phyloP scores from a whole-genome alignment of 1,140 invertebrate species.

The Delia radicum region DNA sequence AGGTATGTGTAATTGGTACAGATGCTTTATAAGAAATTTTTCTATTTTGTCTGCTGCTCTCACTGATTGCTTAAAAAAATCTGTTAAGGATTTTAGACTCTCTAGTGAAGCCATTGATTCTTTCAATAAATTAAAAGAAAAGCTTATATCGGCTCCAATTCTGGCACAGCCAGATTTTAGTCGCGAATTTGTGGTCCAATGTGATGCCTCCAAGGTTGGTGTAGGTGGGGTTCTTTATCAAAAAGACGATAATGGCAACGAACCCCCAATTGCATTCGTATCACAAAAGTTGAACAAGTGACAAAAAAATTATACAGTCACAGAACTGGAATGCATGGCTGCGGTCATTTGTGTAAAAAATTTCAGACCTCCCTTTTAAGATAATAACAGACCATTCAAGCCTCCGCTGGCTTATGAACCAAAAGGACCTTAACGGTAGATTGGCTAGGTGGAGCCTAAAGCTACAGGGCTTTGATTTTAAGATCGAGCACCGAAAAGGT shows the following conservation, averaged over 20 bases:
- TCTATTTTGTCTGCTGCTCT: neutral
- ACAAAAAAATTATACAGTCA: conserved; percentile 34
- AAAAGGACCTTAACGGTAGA: conserved; percentile 29
- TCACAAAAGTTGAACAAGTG: conserved; percentile 34
- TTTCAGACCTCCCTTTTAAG: conserved; percentile 34
- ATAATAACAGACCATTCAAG: conserved; percentile 31
- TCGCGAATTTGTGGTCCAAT: conserved; percentile 28
- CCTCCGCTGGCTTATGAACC: conserved; percentile 29
- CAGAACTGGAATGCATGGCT: conserved; percentile 53
- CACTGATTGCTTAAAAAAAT: neutral
- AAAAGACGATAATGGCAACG: no score
- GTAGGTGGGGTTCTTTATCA: no score
- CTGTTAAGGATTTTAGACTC: neutral
- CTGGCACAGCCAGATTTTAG: conserved; percentile 23
- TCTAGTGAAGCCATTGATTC: neutral
- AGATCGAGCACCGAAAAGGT: conserved; percentile 52
- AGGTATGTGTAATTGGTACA: neutral
- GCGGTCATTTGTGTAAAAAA: conserved; percentile 53
- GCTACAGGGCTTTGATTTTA: conserved; percentile 16
- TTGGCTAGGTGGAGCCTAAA: conserved; percentile 5
- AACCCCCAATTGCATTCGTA: conserved; percentile 38
- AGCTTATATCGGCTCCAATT: conserved; percentile 8
- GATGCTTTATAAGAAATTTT: neutral
- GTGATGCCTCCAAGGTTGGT: no score
- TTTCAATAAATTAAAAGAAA: neutral